These are phyloP conservation scores for Pseudotriccus pelzelni DNA, from an alignment of 2,797 vertebrate species.

Conservation along the genomic window DNA sequence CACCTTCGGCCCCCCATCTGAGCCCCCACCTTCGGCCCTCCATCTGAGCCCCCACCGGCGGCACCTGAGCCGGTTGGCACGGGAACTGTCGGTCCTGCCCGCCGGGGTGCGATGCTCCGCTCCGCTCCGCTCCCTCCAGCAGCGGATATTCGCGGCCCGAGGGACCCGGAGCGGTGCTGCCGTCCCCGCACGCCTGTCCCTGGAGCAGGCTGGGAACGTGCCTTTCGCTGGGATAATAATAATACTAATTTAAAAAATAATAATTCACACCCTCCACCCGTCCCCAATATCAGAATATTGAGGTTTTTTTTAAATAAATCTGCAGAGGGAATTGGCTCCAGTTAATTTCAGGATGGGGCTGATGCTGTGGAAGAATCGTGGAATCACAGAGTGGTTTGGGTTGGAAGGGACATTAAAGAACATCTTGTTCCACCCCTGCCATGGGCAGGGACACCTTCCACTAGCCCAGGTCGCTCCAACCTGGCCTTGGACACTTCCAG, in stretches of 20 bases:
- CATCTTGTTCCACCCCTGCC: fast-evolving
- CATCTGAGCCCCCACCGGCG: no score
- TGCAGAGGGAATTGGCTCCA: neutral
- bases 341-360: neutral
- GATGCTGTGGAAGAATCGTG: neutral
- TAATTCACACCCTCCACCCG: neutral
- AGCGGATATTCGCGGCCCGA: fast-evolving
- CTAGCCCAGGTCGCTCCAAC: fast-evolving
- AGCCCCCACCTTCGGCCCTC: no score
- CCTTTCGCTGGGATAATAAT: neutral
- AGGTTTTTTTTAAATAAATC: neutral
- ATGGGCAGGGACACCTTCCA: neutral
- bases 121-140: neutral
- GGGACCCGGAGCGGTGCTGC: fast-evolving
- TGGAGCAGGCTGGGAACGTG: neutral
- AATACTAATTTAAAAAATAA: no score
- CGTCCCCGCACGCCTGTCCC: neutral
- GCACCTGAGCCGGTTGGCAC: constrained; percentile 7
- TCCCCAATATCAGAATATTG: neutral
- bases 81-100: neutral
- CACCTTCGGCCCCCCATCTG: neutral
- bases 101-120: neutral
- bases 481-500: neutral
- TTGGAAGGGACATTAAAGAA: neutral
- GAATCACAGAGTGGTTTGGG: neutral